A percentile compares a stretch with the other conserved stretches of the same genome.
These are phyloP conservation scores for Diadophis punctatus DNA, from an alignment of 2,113 vertebrate species.

Conservation along the genomic window DNA sequence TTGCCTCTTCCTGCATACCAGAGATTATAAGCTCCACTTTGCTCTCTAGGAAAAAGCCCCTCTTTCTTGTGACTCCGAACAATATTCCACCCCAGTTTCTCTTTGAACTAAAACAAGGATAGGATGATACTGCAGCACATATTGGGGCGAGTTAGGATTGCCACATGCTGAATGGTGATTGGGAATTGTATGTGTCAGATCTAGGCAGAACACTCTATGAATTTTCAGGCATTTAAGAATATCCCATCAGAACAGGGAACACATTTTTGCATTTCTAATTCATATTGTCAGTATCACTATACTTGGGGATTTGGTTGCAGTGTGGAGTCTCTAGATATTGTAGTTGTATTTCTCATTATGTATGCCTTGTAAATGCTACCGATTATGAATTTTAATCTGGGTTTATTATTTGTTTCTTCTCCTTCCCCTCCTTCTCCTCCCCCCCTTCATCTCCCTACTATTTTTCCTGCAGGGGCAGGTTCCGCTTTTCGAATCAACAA, in stretches of 20 bases:
- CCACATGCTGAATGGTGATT: background rate
- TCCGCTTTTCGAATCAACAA: too few species aligned
- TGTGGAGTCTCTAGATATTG: background rate
- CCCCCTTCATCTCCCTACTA: too few species aligned
- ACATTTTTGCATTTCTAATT: background rate
- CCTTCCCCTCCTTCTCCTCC: too few species aligned
- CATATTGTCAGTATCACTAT: background rate
- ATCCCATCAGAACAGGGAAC: background rate
- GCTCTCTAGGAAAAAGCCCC: background rate
- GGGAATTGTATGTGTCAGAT: background rate
- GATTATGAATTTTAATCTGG: background rate
- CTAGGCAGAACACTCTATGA: background rate
- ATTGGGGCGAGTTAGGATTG: background rate
- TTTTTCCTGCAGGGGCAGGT: too few species aligned
- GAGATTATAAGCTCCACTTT: background rate
- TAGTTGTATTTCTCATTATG: background rate
- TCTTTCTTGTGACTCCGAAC: background rate
- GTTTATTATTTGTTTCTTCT: too few species aligned
- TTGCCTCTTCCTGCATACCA: background rate
- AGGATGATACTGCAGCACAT: background rate
- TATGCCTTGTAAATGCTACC: background rate
- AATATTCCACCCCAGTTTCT: background rate
- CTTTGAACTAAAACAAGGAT: background rate
- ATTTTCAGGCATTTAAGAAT: background rate
- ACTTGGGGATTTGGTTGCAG: background rate